A percentile compares a stretch with the other conserved stretches of the same genome.
phyloP scores from a whole-genome alignment of 2,113 vertebrate species.

The Coturnix japonica region DNA sequence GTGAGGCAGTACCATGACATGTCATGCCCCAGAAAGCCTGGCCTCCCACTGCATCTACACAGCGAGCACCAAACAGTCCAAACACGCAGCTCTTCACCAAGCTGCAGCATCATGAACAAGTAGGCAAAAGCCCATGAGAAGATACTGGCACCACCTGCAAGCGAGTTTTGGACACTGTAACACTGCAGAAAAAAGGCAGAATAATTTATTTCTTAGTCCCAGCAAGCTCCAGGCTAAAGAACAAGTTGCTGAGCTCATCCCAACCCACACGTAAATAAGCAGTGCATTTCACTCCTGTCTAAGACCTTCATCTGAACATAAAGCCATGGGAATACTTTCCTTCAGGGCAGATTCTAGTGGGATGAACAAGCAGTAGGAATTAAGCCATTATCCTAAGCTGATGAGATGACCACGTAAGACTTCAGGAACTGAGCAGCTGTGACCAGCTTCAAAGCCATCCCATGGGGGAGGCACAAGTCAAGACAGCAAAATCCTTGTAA shows the following conservation, averaged over 20 bases:
- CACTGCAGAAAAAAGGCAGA: not conserved
- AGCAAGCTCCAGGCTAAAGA: not conserved
- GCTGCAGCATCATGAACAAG: not conserved
- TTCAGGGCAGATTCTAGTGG: not conserved
- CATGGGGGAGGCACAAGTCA: not conserved
- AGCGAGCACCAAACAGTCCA: not conserved
- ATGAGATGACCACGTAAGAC: not conserved
- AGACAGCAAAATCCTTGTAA: not conserved
- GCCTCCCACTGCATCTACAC: not conserved
- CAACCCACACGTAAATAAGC: not conserved
- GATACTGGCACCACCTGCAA: not conserved
- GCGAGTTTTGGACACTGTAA: not conserved
- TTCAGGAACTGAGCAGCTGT: not conserved
- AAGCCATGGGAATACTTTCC: not conserved
- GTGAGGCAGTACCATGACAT: not conserved
- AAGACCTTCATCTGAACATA: not conserved
- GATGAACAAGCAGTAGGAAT: not conserved
- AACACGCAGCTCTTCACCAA: not conserved
- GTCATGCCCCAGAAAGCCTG: not conserved
- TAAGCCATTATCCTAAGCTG: not conserved
- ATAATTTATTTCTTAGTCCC: not conserved
- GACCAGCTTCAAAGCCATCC: not conserved
- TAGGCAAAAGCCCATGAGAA: not conserved
- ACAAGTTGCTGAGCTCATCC: not conserved
- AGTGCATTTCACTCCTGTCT: rapidly evolving